Conservation (phyloP, 2,797 vertebrate genomes). For the Falco naumanni region DNA sequence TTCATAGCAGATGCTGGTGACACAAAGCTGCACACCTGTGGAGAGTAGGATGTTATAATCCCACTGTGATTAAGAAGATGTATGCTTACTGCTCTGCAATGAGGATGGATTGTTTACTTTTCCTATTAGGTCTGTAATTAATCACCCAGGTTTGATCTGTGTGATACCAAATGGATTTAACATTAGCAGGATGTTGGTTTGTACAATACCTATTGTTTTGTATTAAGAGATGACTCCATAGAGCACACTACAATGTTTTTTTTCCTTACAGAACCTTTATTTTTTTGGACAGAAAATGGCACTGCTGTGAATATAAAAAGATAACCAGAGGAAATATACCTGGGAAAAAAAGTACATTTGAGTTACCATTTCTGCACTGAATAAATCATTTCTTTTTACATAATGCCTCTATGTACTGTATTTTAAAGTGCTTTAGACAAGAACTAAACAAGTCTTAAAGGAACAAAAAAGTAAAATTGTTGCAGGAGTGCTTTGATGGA, state of each 20-base stretch:
- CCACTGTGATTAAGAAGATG: slow-evolving; percentile 69
- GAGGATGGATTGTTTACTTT: slow-evolving; percentile 70
- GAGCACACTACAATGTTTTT: not conserved
- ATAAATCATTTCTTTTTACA: slow-evolving; percentile 21
- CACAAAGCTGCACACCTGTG: slow-evolving; percentile 73
- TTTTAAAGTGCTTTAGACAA: not conserved
- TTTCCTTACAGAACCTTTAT: slow-evolving; percentile 22
- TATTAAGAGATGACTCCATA: not conserved
- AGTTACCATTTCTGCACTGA: not conserved
- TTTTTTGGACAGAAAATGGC: slow-evolving; percentile 26
- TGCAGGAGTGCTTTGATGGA: not conserved
- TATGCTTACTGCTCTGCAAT: slow-evolving; percentile 35
- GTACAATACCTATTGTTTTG: not conserved
- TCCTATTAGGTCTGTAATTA: slow-evolving; percentile 73
- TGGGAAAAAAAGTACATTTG: not conserved
- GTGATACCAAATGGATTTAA: slow-evolving; percentile 57
- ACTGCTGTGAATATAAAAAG: slow-evolving; percentile 14
- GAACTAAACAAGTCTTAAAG: not conserved
- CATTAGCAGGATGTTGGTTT: not conserved
- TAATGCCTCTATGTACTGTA: not conserved
- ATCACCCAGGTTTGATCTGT: slow-evolving; percentile 62
- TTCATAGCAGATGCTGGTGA: slow-evolving; percentile 68
- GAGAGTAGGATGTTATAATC: slow-evolving; percentile 71
- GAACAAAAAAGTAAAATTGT: not conserved
- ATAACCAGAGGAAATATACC: not conserved